Evolutionary conservation across 2,888 invertebrate species (phyloP).

Genomic region (Loripinus fragilis): DNA sequence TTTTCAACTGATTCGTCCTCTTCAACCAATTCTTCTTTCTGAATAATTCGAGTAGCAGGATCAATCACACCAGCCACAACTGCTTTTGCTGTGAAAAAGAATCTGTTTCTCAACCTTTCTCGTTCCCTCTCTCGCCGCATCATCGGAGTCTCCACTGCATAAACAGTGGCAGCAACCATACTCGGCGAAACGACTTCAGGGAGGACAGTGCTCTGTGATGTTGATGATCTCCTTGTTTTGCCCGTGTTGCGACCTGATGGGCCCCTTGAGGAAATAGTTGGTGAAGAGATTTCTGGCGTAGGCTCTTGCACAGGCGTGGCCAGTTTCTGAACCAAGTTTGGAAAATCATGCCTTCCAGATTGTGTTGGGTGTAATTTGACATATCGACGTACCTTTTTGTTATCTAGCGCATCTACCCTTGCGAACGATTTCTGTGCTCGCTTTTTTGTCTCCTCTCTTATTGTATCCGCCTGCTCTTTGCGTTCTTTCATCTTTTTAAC

Average conservation of each 20-base stretch:
- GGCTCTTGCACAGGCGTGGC: constrained; percentile 1
- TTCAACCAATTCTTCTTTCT: background rate
- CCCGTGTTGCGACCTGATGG: background rate
- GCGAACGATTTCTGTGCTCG: background rate
- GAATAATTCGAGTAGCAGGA: background rate
- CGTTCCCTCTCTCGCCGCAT: background rate
- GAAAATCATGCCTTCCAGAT: background rate
- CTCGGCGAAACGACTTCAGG: constrained; percentile 24
- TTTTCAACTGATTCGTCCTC: background rate
- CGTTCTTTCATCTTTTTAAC: constrained; percentile 63
- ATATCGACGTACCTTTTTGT: constrained; percentile 6
- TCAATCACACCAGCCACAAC: background rate
- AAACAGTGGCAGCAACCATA: constrained; percentile 30
- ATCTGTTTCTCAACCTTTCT: constrained; percentile 1
- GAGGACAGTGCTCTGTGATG: background rate
- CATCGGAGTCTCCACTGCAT: background rate
- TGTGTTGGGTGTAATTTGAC: background rate
- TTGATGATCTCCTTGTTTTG: background rate
- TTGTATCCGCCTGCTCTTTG: constrained; percentile 55
- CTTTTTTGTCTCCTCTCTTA: constrained; percentile 9
- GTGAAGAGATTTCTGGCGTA: background rate
- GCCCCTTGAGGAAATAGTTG: background rate
- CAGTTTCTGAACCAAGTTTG: constrained; percentile 8
- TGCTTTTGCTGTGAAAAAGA: background rate
- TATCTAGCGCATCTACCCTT: background rate